Conservation (phyloP, 2,888 invertebrate genomes). For the Cephus sareptanus region DNA sequence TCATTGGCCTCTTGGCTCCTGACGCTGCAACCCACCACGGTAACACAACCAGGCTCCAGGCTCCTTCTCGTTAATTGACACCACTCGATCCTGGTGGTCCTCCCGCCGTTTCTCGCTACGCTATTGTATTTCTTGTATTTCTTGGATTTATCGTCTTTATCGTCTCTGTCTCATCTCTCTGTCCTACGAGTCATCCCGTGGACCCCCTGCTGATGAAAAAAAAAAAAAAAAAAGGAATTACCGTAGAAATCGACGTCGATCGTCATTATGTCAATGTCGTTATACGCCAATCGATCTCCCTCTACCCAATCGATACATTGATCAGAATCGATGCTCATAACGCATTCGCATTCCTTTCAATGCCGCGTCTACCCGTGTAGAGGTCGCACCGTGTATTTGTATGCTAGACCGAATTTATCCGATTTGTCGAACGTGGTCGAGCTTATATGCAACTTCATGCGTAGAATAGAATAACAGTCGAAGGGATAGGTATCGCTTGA, state of each 20-base stretch:
- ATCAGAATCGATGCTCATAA: slow-evolving; percentile 32
- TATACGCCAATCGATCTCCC: not conserved
- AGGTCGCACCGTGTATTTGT: slow-evolving; percentile 52
- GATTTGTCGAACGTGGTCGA: slow-evolving; percentile 48
- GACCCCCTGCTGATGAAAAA: not conserved
- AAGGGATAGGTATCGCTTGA: not conserved
- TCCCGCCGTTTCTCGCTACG: slow-evolving; percentile 29
- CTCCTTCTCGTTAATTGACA: slow-evolving; percentile 61
- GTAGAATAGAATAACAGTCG: not conserved
- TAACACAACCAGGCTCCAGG: slow-evolving; percentile 1
- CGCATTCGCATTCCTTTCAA: slow-evolving; percentile 63
- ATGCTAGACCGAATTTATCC: slow-evolving; percentile 48
- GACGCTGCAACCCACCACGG: slow-evolving; percentile 10
- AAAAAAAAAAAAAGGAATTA: not conserved
- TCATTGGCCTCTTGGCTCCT: not conserved
- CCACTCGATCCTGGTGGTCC: slow-evolving; percentile 65
- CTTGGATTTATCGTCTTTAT: not conserved
- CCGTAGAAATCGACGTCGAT: not conserved
- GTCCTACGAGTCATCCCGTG: not conserved
- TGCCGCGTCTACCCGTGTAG: slow-evolving; percentile 53
- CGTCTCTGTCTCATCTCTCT: not conserved
- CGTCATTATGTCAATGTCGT: not conserved
- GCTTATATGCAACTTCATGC: not conserved
- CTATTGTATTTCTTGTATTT: not conserved
- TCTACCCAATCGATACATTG: not conserved